These are phyloP conservation scores for Calidris pygmaea DNA, from an alignment of 2,113 vertebrate species.

Conservation along the genomic window DNA sequence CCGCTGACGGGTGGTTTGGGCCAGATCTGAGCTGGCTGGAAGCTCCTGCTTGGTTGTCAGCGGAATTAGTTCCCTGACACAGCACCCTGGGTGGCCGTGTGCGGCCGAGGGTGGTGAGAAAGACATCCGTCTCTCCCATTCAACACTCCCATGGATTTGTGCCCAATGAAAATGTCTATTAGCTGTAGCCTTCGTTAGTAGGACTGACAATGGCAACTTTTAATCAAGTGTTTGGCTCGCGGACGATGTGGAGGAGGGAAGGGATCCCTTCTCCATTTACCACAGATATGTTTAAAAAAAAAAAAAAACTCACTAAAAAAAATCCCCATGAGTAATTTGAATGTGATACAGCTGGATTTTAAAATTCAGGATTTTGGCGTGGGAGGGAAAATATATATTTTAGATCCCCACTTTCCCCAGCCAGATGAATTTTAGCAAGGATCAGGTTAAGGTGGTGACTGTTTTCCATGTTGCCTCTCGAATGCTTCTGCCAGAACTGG, in stretches of 20 bases:
- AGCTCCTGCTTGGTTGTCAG: neutral
- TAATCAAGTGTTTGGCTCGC: neutral
- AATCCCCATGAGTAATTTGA: neutral
- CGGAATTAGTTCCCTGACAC: neutral
- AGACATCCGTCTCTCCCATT: neutral
- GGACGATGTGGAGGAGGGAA: neutral
- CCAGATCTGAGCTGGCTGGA: neutral
- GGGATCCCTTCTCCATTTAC: constrained; percentile 4
- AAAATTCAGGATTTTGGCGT: neutral
- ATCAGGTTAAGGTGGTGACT: neutral
- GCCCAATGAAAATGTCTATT: neutral
- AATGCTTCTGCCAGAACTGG: constrained; percentile 10
- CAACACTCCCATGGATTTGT: neutral
- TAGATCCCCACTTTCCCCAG: neutral
- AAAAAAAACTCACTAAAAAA: neutral
- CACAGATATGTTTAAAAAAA: neutral
- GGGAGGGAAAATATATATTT: neutral
- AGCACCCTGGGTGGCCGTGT: neutral
- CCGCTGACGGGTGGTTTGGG: neutral
- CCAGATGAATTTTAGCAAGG: neutral
- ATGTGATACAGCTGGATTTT: neutral
- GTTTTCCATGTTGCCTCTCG: neutral
- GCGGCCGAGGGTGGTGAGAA: neutral
- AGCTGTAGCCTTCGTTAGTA: neutral
- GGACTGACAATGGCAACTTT: neutral